These are phyloP conservation scores for Rhabdomys pumilio DNA, from an alignment of 2,797 vertebrate genomes.

Conservation along the genomic window DNA sequence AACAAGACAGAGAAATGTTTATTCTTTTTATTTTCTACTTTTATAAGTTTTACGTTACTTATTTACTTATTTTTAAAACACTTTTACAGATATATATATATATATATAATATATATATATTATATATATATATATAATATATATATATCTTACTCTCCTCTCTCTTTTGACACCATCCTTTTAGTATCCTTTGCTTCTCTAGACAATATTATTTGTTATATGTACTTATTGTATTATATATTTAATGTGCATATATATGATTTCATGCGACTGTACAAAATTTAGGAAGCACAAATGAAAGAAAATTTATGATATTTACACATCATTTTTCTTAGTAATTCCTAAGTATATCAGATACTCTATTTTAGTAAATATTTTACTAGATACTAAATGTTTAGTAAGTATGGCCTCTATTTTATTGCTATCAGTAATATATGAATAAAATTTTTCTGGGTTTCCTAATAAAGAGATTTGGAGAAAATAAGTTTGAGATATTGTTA, in stretches of 20 bases:
- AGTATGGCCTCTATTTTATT: not conserved
- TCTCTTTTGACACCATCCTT: not conserved
- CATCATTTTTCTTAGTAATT: slow-evolving; percentile 22
- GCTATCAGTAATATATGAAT: not conserved
- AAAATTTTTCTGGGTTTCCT: not conserved
- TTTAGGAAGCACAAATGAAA: not conserved
- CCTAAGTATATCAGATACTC: not conserved
- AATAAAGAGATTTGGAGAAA: slow-evolving; percentile 21
- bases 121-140: not conserved
- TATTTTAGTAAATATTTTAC: not conserved
- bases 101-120: not conserved
- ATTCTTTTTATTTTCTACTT: not conserved
- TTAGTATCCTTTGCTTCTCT: not conserved
- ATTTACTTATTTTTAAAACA: not conserved
- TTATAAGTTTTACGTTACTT: not conserved
- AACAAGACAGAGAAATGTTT: not conserved
- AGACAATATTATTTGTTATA: not conserved
- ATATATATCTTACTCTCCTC: not conserved
- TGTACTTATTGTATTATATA: not conserved
- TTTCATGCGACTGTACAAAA: not conserved
- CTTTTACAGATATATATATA: not conserved
- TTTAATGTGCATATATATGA: not conserved
- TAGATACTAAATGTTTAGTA: not conserved
- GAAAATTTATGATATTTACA: not conserved
- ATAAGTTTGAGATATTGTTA: slow-evolving; percentile 4